phyloP scores from a whole-genome alignment of 2,113 vertebrate species.

The Seriola aureovittata region DNA sequence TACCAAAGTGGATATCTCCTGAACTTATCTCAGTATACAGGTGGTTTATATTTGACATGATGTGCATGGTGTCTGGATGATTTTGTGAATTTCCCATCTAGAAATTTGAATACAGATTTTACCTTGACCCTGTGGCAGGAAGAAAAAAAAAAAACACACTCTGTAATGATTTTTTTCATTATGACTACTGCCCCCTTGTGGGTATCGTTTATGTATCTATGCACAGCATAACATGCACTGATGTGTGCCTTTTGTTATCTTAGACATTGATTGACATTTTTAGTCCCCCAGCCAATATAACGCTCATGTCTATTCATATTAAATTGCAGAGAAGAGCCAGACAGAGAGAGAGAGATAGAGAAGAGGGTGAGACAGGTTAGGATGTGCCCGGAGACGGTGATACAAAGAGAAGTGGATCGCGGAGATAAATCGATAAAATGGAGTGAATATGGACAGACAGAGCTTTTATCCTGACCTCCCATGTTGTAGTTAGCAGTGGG shows the following conservation, averaged over 20 bases:
- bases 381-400: neutral
- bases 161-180: slow-evolving; percentile 10
- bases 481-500: neutral
- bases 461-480: slow-evolving; percentile 4
- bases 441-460: neutral
- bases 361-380: neutral
- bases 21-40: neutral
- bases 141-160: neutral
- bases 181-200: slow-evolving; percentile 72
- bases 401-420: neutral
- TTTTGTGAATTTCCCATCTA: neutral
- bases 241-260: neutral
- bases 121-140: neutral
- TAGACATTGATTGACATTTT: neutral
- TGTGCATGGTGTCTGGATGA: neutral
- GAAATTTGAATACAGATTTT: neutral
- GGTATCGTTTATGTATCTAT: slow-evolving; percentile 4
- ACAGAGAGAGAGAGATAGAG: neutral
- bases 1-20: no score
- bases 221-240: neutral
- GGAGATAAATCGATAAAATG: neutral
- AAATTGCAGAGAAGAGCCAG: neutral
- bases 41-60: neutral
- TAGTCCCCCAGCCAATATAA: neutral
- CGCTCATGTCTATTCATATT: neutral